Percentiles rank a stretch among this genome's conserved stretches.
Conservation (phyloP, 2,113 vertebrate genomes). For the Podarcis raffonei region DNA sequence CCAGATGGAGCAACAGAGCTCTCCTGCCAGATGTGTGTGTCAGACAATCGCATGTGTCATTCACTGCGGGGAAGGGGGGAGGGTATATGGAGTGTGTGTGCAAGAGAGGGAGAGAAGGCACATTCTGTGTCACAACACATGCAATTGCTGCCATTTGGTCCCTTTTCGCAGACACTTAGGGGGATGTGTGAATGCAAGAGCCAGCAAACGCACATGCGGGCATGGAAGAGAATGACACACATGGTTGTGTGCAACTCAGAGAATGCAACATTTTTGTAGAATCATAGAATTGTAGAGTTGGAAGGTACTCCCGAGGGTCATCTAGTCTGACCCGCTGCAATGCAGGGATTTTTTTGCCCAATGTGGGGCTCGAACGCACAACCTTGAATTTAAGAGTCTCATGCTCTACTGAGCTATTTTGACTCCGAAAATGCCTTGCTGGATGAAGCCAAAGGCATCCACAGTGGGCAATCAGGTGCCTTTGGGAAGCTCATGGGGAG, state of each 20-base stretch:
- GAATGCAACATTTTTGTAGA: not conserved
- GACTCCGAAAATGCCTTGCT: not conserved
- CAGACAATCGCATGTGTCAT: not conserved
- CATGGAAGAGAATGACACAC: not conserved
- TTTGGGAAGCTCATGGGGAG: not conserved
- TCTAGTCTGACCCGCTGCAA: not conserved
- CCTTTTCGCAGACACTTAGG: not conserved
- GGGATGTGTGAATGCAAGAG: not conserved
- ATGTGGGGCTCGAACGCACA: no score
- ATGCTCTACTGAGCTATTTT: not conserved
- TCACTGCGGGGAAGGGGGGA: not conserved
- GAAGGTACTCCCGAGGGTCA: no score
- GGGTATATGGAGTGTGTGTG: not conserved
- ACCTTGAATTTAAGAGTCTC: no score
- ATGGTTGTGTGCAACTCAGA: no score
- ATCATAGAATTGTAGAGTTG: no score
- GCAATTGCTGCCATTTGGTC: not conserved
- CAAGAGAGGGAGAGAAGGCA: not conserved
- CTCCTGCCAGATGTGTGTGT: slow-evolving; percentile 16
- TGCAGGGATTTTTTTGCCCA: no score
- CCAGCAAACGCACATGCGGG: not conserved
- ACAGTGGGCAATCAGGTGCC: not conserved
- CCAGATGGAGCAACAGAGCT: slow-evolving; percentile 11
- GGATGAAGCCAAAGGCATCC: not conserved
- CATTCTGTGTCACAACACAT: not conserved